Conservation (phyloP, 2,113 vertebrate genomes). For the Chloebia gouldiae region DNA sequence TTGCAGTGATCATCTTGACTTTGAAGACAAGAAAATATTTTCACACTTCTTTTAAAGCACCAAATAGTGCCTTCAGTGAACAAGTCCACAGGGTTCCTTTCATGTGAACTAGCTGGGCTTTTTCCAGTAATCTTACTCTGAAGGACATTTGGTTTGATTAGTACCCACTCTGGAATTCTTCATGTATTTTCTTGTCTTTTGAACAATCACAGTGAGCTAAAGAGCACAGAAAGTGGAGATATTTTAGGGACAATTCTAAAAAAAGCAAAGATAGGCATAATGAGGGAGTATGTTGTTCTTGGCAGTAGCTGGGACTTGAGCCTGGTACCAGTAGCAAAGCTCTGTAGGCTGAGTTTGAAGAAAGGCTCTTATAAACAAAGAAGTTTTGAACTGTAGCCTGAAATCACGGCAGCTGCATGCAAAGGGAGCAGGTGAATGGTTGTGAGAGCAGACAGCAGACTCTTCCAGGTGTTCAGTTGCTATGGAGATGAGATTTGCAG, state of each 20-base stretch:
- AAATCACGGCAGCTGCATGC: neutral
- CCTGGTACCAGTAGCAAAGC: neutral
- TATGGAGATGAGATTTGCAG: neutral
- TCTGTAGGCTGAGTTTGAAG: neutral
- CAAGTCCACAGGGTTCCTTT: conserved; percentile 9
- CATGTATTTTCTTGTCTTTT: neutral
- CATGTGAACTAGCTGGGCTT: neutral
- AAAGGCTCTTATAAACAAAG: neutral
- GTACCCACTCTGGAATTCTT: neutral
- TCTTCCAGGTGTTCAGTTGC: neutral
- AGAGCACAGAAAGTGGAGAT: neutral
- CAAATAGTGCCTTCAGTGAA: conserved; percentile 10
- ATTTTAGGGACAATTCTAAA: neutral
- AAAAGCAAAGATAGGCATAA: neutral
- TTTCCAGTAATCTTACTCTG: neutral
- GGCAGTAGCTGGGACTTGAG: neutral
- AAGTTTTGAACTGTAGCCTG: neutral
- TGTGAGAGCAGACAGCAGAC: neutral
- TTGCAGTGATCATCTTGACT: conserved; percentile 50
- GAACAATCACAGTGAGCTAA: neutral
- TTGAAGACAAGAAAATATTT: conserved; percentile 59
- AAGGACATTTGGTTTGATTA: neutral
- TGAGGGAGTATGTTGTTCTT: neutral
- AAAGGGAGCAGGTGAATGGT: neutral
- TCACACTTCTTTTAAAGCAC: neutral